Evolutionary conservation across 1,140 invertebrate species (phyloP).

Genomic region (Andricus grossulariae): DNA sequence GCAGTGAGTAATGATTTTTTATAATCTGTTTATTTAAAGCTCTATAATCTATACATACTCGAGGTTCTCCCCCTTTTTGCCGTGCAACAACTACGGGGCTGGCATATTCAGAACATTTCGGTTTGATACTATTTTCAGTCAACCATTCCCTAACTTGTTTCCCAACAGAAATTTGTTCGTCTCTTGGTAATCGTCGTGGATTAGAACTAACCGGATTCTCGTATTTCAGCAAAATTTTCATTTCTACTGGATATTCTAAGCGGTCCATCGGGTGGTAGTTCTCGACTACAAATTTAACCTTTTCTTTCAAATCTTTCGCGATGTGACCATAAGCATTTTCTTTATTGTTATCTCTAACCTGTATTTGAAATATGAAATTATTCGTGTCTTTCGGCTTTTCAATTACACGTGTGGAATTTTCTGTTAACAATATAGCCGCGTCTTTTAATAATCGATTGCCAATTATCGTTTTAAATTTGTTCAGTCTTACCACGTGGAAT

Average conservation of each 20-base stretch:
- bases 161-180: too few species aligned
- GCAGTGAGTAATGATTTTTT: not conserved
- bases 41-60: constrained; percentile 34
- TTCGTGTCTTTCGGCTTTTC: not conserved
- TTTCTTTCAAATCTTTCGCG: too few species aligned
- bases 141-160: too few species aligned
- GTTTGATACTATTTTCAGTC: constrained; percentile 36
- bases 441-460: not conserved
- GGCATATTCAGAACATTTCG: constrained; percentile 41
- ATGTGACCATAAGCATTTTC: too few species aligned
- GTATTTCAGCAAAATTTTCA: constrained; percentile 36
- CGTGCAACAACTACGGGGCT: constrained; percentile 46
- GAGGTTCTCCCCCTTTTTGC: constrained; percentile 46
- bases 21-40: not conserved
- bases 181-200: too few species aligned
- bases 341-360: too few species aligned
- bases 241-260: not conserved
- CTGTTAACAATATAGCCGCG: not conserved
- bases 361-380: not conserved
- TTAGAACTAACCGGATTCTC: constrained; percentile 40
- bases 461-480: not conserved
- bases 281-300: too few species aligned
- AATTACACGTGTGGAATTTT: not conserved
- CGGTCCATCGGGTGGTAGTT: too few species aligned
- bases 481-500: not conserved